Conservation (phyloP, 2,888 invertebrate species). For the Phortica magna region DNA sequence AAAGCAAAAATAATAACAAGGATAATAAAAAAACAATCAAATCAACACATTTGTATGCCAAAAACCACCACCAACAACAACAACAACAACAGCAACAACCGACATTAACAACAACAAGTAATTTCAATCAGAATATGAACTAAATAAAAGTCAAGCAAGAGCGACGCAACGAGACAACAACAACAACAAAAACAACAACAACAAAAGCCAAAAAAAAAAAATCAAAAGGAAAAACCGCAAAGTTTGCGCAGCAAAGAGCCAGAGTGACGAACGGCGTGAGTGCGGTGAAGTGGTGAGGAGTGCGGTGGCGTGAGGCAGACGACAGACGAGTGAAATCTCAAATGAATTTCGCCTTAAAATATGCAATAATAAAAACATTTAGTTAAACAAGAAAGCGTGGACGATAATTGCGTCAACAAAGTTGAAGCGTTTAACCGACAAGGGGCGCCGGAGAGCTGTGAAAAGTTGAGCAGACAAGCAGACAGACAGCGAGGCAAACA, state of each 20-base stretch:
- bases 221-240: constrained; percentile 40
- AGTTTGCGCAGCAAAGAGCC: constrained; percentile 36
- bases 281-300: too few relatives aligned
- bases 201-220: too few relatives aligned
- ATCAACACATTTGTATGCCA: constrained; percentile 7
- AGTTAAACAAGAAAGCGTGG: constrained; percentile 45
- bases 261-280: too few relatives aligned
- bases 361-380: constrained; percentile 44
- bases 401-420: constrained; percentile 50
- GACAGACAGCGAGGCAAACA: constrained; percentile 15
- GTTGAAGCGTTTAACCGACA: not conserved
- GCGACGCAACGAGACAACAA: constrained; percentile 11
- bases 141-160: constrained; percentile 7
- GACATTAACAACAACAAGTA: constrained; percentile 4
- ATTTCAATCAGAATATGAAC: not conserved
- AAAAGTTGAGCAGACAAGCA: constrained; percentile 1
- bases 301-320: constrained; percentile 23
- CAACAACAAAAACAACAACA: constrained; percentile 33
- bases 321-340: constrained; percentile 20
- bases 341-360: constrained; percentile 34
- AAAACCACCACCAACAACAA: not conserved
- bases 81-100: not conserved
- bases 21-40: constrained; percentile 20
- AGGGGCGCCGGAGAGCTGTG: not conserved
- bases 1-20: not conserved